These are phyloP conservation scores for Hipparchia semele DNA, from an alignment of 2,888 invertebrate genomes.

Conservation along the genomic window DNA sequence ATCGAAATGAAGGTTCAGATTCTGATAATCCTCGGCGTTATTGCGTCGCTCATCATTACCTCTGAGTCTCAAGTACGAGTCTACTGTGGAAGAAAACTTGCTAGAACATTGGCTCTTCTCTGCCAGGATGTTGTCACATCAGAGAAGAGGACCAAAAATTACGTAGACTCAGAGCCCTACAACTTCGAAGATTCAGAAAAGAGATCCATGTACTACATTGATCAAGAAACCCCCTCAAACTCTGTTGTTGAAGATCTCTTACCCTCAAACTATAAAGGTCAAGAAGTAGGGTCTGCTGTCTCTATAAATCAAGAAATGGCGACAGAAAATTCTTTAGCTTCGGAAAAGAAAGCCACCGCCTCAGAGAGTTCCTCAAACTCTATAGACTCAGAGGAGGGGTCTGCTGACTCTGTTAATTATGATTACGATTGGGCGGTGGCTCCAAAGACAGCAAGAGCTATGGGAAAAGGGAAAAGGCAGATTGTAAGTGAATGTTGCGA, in stretches of 20 bases:
- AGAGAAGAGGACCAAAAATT: background rate
- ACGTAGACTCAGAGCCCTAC: background rate
- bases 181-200: background rate
- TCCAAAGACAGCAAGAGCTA: slow-evolving; percentile 30
- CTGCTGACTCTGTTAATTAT: slow-evolving; percentile 8
- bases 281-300: background rate
- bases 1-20: background rate
- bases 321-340: background rate
- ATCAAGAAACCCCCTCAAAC: background rate
- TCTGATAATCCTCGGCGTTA: background rate
- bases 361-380: slow-evolving; percentile 5
- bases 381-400: background rate
- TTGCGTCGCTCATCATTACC: background rate
- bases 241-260: too few relatives aligned
- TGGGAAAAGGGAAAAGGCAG: slow-evolving; percentile 42
- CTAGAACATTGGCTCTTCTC: slow-evolving; percentile 41
- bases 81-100: slow-evolving; percentile 48
- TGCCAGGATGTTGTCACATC: slow-evolving; percentile 34
- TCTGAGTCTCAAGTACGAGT: slow-evolving; percentile 2
- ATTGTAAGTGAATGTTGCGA: slow-evolving; percentile 48
- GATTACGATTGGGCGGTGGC: slow-evolving; percentile 34
- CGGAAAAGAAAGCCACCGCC: background rate
- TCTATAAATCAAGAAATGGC: background rate
- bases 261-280: too few relatives aligned
- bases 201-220: background rate